Base-by-base conservation (phyloP, 2,888 invertebrate genomes). In the Phalangium opilio region DNA sequence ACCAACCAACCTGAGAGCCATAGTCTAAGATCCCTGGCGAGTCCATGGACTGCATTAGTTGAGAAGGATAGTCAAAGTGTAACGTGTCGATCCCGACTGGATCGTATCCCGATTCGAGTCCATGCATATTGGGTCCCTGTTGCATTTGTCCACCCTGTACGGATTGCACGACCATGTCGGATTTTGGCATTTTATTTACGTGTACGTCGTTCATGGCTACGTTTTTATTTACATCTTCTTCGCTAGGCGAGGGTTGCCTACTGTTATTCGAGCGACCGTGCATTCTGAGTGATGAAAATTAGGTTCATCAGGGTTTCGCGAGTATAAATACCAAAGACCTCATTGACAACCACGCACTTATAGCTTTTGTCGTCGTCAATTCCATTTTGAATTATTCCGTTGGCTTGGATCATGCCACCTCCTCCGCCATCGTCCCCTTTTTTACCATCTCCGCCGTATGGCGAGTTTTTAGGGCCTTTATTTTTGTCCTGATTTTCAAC, bases 241-340 rank as follows among this genome's bases (percentile, higher is more conserved):
- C 87, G 14, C 85, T 84, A 43, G 90, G 89, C 39, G 89, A 90
- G 52, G 86, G 86, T 69, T 89, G 89, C 61, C 87, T 78, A 61
- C 89, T 87, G 45, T 86, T 45, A n/a, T 43, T 39, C 8, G 41
- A 11, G 18, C 47, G 50, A 35, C 52, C 48, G 27, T 27, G 27
- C 27, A 27, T 27, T 27, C 27, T 27, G 27, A 27, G 27, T 27
- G 4, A 7, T 27, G n/a, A n/a, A n/a, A n/a, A 27, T 27, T 27
- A 27, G 5, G 27, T 27, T 27, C 4, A 4, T 27, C 27, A 27
- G 4, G 27, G 27, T 27, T 27, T n/a, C n/a, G n/a, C n/a, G n/a
- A n/a, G 27, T 47, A 43, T 44, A 45, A 52, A 47, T 27, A 48
- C 47, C 46, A 49, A 45, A 51, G 45, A 50, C 45, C 55, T 59